Evolutionary conservation across 2,888 invertebrate species (phyloP).

Genomic region (Cephus runcator): DNA sequence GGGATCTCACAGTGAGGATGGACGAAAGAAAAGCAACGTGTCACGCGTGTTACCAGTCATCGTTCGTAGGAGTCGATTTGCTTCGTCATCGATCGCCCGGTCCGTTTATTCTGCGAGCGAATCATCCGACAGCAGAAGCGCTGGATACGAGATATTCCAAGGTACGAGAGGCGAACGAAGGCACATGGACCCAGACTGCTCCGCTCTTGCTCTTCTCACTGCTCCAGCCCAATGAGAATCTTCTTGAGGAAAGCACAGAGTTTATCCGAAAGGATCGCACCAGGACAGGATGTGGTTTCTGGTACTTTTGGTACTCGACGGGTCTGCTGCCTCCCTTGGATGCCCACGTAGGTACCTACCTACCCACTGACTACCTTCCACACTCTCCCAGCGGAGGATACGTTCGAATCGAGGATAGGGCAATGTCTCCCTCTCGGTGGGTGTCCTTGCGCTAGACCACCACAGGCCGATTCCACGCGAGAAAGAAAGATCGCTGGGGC

Average conservation of each 20-base stretch:
- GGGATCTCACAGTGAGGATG: neutral
- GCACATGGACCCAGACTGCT: too few species aligned
- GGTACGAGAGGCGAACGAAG: too few species aligned
- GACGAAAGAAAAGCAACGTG: neutral
- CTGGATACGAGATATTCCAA: too few species aligned
- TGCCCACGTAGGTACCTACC: too few species aligned
- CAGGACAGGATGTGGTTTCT: neutral
- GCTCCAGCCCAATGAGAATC: neutral
- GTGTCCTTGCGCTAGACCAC: conserved; percentile 30
- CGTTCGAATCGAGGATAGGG: neutral
- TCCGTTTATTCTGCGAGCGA: neutral
- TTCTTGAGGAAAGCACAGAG: neutral
- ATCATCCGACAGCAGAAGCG: neutral
- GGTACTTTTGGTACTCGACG: neutral
- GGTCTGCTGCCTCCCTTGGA: neutral
- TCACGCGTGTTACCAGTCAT: neutral
- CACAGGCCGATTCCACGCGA: neutral
- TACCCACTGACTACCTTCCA: neutral
- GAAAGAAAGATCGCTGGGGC: neutral
- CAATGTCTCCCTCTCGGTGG: conserved; percentile 3
- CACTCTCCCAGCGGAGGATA: neutral
- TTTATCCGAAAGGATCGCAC: neutral
- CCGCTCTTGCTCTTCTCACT: too few species aligned
- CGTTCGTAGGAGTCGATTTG: neutral
- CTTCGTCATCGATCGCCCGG: neutral